Conservation (phyloP, 2,113 vertebrate species). For the Xiphias gladius region DNA sequence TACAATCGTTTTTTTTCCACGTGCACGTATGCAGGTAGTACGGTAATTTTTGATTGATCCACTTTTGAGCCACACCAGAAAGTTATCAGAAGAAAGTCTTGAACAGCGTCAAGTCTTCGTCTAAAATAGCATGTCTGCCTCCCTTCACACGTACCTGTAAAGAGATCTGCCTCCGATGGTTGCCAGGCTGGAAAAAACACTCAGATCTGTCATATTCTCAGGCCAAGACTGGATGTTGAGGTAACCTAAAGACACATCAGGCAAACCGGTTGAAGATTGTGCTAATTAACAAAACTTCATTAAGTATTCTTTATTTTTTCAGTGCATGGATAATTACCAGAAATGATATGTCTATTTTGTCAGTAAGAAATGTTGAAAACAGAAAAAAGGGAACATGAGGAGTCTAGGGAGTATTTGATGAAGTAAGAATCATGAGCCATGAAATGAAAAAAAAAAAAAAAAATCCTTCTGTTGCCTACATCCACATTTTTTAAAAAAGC, state of each 20-base stretch:
- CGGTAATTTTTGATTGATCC: background rate
- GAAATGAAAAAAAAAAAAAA: constrained; percentile 2
- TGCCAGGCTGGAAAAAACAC: constrained; percentile 95
- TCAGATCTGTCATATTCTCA: constrained; percentile 97
- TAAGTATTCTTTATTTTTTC: background rate
- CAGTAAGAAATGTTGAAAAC: background rate
- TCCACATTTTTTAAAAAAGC: background rate
- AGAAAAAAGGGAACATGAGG: background rate
- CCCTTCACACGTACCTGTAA: constrained; percentile 87
- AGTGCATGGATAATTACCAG: background rate
- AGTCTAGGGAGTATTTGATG: background rate
- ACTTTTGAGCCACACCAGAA: background rate
- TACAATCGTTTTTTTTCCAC: too few relatives aligned
- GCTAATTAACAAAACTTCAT: background rate
- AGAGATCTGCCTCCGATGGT: constrained; percentile 95
- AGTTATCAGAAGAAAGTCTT: background rate
- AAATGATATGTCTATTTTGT: background rate
- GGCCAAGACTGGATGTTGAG: constrained; percentile 99
- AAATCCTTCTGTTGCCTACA: constrained; percentile 4
- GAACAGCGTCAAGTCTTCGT: background rate
- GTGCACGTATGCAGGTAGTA: too few relatives aligned
- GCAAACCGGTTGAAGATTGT: background rate
- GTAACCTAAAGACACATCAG: constrained; percentile 86
- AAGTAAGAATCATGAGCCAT: background rate
- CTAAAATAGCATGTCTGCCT: too few relatives aligned